Evolutionary conservation across 2,888 invertebrate genomes (phyloP).

Genomic region (Arrhopalites spinosus): DNA sequence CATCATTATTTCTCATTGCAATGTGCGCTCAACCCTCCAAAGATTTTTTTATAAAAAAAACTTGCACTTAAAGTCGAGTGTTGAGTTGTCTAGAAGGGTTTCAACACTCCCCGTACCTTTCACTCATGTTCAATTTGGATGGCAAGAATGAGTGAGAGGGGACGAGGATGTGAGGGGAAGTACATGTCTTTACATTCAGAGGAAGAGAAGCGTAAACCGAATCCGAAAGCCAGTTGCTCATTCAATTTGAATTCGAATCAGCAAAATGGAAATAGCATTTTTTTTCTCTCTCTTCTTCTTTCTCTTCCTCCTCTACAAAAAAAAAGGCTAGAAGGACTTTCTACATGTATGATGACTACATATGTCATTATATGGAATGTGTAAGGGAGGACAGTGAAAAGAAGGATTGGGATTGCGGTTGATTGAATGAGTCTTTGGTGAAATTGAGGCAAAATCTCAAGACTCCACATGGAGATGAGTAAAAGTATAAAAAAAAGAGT

Average conservation of each 20-base stretch:
- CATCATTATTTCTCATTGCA: too few species aligned
- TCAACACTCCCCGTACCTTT: not conserved
- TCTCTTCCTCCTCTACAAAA: not conserved
- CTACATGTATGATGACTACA: not conserved
- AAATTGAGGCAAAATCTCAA: not conserved
- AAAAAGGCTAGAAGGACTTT: not conserved
- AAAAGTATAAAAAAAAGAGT: not conserved
- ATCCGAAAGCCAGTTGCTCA: slow-evolving; percentile 20
- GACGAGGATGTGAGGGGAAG: not conserved
- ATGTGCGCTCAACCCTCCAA: too few species aligned
- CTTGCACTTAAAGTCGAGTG: too few species aligned
- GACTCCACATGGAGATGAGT: not conserved
- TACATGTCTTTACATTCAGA: not conserved
- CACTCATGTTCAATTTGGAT: not conserved
- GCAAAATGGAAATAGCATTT: slow-evolving; percentile 34
- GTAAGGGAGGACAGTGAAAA: not conserved
- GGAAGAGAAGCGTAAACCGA: not conserved
- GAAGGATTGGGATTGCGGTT: not conserved
- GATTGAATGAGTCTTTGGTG: slow-evolving; percentile 1
- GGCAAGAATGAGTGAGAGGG: not conserved
- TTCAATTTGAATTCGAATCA: slow-evolving; percentile 35
- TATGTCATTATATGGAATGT: not conserved
- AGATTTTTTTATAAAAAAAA: too few species aligned
- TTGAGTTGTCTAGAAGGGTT: not conserved
- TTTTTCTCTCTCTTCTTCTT: slow-evolving; percentile 6